phyloP scores from a whole-genome alignment of 2,888 invertebrate genomes.

The Sepiola atlantica region DNA sequence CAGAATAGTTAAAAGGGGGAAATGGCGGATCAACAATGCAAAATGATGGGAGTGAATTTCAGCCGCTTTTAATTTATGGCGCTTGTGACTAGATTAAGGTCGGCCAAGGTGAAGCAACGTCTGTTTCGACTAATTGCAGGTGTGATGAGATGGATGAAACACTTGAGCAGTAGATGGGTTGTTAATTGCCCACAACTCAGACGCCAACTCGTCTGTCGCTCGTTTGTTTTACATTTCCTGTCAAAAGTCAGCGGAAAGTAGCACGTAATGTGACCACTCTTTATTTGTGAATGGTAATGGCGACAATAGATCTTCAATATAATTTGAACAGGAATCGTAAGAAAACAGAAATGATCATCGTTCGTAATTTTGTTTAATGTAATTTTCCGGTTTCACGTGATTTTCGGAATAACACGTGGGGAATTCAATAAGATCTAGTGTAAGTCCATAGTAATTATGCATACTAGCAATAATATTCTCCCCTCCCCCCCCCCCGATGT shows the following conservation, averaged over 20 bases:
- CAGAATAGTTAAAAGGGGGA: not conserved
- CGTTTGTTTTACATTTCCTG: not conserved
- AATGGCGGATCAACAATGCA: not conserved
- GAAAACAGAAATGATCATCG: no score
- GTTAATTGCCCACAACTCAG: not conserved
- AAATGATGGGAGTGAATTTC: conserved; percentile 1
- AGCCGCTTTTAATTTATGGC: not conserved
- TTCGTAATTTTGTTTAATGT: no score
- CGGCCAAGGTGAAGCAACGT: not conserved
- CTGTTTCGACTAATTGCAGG: not conserved
- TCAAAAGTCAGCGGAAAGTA: not conserved
- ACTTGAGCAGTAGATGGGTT: not conserved
- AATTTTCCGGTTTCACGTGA: no score
- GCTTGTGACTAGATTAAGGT: conserved; percentile 6
- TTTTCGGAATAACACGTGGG: no score
- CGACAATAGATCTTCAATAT: no score
- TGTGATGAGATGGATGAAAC: not conserved
- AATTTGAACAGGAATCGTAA: no score
- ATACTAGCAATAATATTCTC: no score
- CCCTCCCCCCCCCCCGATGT: no score
- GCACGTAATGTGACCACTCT: no score
- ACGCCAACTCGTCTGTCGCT: not conserved
- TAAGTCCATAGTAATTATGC: no score
- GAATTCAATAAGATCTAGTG: no score
- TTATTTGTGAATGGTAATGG: no score